phyloP scores from a whole-genome alignment of 1,140 invertebrate genomes.

The Sminthurides bifidus region DNA sequence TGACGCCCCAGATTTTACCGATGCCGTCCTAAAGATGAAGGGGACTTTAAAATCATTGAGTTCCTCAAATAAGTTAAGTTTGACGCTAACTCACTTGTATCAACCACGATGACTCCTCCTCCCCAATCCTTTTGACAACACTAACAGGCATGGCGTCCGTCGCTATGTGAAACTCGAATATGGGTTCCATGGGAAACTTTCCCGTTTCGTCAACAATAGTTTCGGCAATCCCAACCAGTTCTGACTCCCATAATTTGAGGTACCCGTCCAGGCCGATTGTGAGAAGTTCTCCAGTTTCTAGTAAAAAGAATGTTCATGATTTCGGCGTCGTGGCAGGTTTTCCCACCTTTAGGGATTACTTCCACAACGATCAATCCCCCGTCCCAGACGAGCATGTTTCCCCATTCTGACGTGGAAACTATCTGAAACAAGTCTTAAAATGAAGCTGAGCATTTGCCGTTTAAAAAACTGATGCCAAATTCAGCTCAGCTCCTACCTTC shows the following conservation, averaged over 20 bases:
- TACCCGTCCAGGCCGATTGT: slow-evolving; percentile 63
- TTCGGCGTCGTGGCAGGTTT: slow-evolving; percentile 57
- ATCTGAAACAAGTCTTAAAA: slow-evolving; percentile 42
- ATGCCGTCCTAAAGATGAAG: slow-evolving; percentile 11
- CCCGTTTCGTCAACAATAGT: slow-evolving; percentile 54
- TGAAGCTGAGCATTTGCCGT: too few relatives aligned
- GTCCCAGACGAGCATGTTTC: slow-evolving; percentile 80
- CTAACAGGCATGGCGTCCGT: slow-evolving; percentile 33
- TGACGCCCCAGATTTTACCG: slow-evolving; percentile 18
- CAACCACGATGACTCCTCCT: slow-evolving; percentile 49
- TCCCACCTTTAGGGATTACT: slow-evolving; percentile 52
- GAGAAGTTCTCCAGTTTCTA: slow-evolving; percentile 48
- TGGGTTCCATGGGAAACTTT: slow-evolving; percentile 69
- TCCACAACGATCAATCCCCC: slow-evolving; percentile 71
- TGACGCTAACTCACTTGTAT: slow-evolving; percentile 52
- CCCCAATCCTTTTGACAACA: slow-evolving; percentile 10
- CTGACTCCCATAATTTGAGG: slow-evolving; percentile 75
- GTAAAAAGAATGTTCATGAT: slow-evolving; percentile 58
- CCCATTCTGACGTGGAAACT: slow-evolving; percentile 74
- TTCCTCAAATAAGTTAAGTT: background rate
- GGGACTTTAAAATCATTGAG: background rate
- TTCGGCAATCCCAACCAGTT: slow-evolving; percentile 68
- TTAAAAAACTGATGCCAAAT: slow-evolving; percentile 10
- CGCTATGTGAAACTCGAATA: slow-evolving; percentile 55
- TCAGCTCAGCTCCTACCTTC: slow-evolving; percentile 45